Base-by-base conservation (phyloP, 1,140 invertebrate genomes). In the Hypsibius dujardini region DNA sequence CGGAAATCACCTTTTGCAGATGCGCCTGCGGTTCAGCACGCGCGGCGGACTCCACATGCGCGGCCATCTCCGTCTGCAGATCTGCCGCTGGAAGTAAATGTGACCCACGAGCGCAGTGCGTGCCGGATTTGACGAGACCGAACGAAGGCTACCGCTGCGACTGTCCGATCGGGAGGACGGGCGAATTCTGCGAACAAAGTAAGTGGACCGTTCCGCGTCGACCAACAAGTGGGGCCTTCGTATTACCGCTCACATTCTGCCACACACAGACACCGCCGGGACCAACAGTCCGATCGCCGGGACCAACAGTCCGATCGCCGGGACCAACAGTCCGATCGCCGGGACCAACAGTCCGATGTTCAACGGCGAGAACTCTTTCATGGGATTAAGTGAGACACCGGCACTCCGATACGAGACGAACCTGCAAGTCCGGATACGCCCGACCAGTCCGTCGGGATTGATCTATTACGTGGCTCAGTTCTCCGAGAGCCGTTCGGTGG, bases 61-160 rank as follows among this genome's bases (percentile, higher is more conserved):
- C 28, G 28, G 28, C 28, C 28, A 28, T 28, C 28, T 28, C 28
- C 50, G n/a, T 56, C 50, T 7, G 50, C 7, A 56, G n/a, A 56
- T 56, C 7, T 56, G 50, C 7, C 50, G 50, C 50, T 56, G 50
- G n/a, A 56, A n/a, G n/a, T n/a, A n/a, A 56, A 56, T 67, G 62
- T 42, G 42, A 3, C 42, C 12, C 12, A 12, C 12, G 45, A 7
- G 42, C 12, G 7, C 12, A 3, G 3, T 67, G 62, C 45, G 62
- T 42, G 12, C 62, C 62, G 45, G 62, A 67, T 67, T 7, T 67
- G 62, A 7, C 62, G 12, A 12, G 7, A 12, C 7, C 50, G 7
- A 12, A 7, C 12, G 62, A 3, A 12, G 62, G 62, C 42, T 67
- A 67, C 42, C 62, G 42, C 62, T 67, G 62, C 42, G 62, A 67